Conservation (phyloP, 2,797 vertebrate species). For the Halcyon leucocephala region DNA sequence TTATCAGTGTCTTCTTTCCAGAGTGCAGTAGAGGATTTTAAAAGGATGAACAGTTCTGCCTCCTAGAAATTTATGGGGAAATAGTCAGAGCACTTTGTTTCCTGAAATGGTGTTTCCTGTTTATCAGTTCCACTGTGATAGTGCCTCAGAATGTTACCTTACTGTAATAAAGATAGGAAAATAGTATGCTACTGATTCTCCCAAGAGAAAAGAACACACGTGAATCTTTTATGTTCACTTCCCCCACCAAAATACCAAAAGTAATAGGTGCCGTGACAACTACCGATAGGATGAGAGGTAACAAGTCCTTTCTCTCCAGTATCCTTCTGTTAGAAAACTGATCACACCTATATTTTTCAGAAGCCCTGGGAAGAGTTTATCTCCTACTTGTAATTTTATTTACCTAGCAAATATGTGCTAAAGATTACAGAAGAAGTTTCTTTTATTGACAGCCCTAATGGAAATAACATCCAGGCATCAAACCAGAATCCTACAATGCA, state of each 20-base stretch:
- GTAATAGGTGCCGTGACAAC: background rate
- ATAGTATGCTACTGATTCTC: background rate
- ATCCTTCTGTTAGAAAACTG: background rate
- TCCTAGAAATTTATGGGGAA: background rate
- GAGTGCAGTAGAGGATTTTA: background rate
- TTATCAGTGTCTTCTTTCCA: background rate
- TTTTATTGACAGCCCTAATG: background rate
- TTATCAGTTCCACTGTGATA: background rate
- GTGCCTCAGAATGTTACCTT: background rate
- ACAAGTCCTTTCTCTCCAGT: background rate
- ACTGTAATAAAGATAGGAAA: background rate
- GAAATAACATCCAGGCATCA: background rate
- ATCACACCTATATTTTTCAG: background rate
- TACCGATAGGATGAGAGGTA: rapidly evolving
- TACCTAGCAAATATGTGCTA: conserved; percentile 15
- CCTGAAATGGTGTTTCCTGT: background rate
- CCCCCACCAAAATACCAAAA: background rate
- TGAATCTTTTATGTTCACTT: background rate
- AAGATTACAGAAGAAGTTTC: conserved; percentile 16
- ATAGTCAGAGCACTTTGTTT: background rate
- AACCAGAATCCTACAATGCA: conserved; percentile 20
- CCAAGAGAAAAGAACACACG: background rate
- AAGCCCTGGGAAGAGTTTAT: background rate
- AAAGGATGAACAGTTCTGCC: background rate
- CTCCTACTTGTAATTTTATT: conserved; percentile 11